Base-by-base conservation (phyloP, 2,113 vertebrate genomes). In the Hydropotes inermis region DNA sequence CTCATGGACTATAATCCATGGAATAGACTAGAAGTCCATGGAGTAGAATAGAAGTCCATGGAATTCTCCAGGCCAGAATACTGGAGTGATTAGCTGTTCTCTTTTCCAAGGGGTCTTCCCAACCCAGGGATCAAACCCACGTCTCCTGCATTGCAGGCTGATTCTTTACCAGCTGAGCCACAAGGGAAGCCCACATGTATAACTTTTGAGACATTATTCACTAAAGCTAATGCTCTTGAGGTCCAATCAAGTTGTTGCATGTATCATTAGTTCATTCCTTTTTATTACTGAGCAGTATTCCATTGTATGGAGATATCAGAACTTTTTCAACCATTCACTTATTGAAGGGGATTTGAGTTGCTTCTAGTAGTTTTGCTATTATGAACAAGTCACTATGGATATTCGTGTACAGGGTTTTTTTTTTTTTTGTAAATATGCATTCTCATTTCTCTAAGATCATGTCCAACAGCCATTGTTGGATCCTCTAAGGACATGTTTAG, bases 371-470 rank as follows among this genome's bases (percentile, higher is more conserved):
- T 93, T 70, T 92, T 91, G 1, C 23, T 86, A 17, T 82, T 95
- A 87, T 55, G 28, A 93, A 52, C 47, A 91, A 89, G 54, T 52
- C 52, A 7, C 45, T 78, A 39, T 78, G 15, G 60, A 45, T 76
- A 78, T 94, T 79, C 13, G 10, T 19, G 39, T 84, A 54, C 50
- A 79, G 23, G 7, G 3, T 57, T 47, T 87, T 93, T 91, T 28
- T 39, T 57, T 47, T 87, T 93, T 91, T 28, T 4, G 50, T 58
- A 19, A 78, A 85, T n/a, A 21, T 50, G 47, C 3, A 15, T 87
- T 84, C 93, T 78, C 25, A 88, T 87, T 96, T 87, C 39, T 87
- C 85, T 94, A 36, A 95, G 19, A 86, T 96, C 28, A 83, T 89
- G 61, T 5, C 74, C 2, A 93, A 30, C 3, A 47, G n/a, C 17